These are phyloP conservation scores for Syrista parreyssii DNA, from an alignment of 2,888 invertebrate species.

Conservation along the genomic window DNA sequence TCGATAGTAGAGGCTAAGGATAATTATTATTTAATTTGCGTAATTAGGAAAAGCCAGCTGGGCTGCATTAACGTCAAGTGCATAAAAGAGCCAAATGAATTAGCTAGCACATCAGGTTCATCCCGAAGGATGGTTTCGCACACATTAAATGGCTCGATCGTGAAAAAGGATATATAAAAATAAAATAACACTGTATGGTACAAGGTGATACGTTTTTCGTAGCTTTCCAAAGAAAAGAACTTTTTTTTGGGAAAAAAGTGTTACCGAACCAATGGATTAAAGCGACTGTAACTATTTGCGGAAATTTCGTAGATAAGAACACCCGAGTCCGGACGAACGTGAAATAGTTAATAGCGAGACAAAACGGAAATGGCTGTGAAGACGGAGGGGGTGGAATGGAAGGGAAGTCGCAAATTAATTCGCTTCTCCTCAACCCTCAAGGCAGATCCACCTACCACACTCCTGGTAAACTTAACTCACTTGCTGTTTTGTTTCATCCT, in stretches of 20 bases:
- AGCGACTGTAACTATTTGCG: background rate
- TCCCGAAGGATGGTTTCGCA: background rate
- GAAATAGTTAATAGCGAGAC: background rate
- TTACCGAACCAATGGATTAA: background rate
- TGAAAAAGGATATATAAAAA: background rate
- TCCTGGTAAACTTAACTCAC: background rate
- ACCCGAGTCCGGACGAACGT: background rate
- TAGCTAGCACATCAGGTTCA: constrained; percentile 28
- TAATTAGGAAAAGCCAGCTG: constrained; percentile 38
- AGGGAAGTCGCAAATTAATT: constrained; percentile 48
- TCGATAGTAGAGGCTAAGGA: background rate
- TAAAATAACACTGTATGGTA: background rate
- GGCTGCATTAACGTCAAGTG: constrained; percentile 33
- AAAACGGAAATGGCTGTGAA: background rate
- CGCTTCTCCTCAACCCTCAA: constrained; percentile 15
- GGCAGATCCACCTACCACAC: background rate
- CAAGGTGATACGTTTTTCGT: background rate
- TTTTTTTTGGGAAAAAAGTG: background rate
- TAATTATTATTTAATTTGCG: background rate
- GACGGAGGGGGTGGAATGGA: background rate
- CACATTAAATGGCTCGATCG: background rate
- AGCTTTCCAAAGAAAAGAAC: background rate
- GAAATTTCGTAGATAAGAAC: background rate
- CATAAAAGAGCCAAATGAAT: constrained; percentile 27
- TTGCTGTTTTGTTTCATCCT: constrained; percentile 12